Percentiles rank a stretch among this genome's conserved stretches.
These are phyloP conservation scores for Threskiornis aethiopicus DNA, from an alignment of 2,797 vertebrate genomes.

Conservation along the genomic window DNA sequence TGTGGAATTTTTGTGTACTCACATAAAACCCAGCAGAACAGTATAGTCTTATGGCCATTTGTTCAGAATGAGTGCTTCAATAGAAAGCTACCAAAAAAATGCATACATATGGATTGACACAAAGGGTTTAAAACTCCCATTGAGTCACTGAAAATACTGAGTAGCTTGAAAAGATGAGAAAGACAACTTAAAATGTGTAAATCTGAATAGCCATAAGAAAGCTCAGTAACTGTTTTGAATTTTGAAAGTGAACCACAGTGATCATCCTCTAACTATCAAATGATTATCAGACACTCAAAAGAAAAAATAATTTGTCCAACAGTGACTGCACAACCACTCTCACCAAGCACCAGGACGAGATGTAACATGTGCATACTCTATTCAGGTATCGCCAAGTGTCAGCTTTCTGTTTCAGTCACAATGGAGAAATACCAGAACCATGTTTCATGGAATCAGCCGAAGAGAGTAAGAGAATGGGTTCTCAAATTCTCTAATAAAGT, in stretches of 20 bases:
- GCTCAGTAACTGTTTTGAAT: neutral
- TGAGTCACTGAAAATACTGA: neutral
- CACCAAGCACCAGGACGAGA: neutral
- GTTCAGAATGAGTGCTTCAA: neutral
- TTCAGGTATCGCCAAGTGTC: neutral
- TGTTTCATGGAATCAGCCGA: neutral
- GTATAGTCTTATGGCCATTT: neutral
- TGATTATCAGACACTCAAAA: neutral
- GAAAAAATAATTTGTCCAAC: neutral
- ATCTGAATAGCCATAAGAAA: neutral
- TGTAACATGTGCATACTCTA: accelerated
- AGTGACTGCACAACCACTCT: neutral
- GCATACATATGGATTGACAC: neutral
- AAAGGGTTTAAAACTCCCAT: neutral
- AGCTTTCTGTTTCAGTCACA: neutral
- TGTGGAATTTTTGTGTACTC: neutral
- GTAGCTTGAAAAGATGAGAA: neutral
- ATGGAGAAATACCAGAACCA: neutral
- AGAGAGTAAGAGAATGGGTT: neutral
- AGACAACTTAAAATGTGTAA: neutral
- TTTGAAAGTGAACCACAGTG: neutral
- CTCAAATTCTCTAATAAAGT: neutral
- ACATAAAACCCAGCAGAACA: neutral
- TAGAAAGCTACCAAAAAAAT: neutral
- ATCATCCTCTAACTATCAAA: neutral